phyloP scores from a whole-genome alignment of 2,888 invertebrate species.

The Mesochorus sp. region DNA sequence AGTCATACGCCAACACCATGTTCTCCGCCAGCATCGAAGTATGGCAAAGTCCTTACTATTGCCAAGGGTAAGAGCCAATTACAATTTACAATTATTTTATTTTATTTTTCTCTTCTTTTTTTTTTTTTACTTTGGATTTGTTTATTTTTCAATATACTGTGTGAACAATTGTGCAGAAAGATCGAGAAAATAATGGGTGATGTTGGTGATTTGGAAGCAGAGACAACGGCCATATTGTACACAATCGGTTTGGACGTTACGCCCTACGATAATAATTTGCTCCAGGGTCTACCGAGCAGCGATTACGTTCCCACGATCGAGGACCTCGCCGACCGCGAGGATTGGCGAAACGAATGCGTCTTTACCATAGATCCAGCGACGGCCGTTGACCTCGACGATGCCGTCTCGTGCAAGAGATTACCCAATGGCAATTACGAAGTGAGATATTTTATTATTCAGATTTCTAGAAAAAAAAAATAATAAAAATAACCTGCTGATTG shows the following conservation, averaged over 20 bases:
- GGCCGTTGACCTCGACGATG: slow-evolving; percentile 97
- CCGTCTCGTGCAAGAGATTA: slow-evolving; percentile 90
- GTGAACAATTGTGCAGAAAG: slow-evolving; percentile 77
- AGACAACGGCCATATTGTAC: slow-evolving; percentile 91
- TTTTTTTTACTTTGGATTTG: neutral
- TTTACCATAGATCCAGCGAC: slow-evolving; percentile 97
- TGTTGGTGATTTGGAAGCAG: slow-evolving; percentile 89
- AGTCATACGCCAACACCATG: slow-evolving; percentile 85
- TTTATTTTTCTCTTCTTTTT: no score
- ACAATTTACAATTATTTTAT: neutral
- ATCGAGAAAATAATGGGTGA: slow-evolving; percentile 89
- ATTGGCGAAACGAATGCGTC: slow-evolving; percentile 88
- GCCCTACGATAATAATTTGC: slow-evolving; percentile 87
- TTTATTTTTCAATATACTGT: neutral
- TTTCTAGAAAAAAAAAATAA: no score
- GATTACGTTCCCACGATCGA: slow-evolving; percentile 82
- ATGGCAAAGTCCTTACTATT: slow-evolving; percentile 86
- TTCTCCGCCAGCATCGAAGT: slow-evolving; percentile 88
- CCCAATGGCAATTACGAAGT: slow-evolving; percentile 89
- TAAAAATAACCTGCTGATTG: no score
- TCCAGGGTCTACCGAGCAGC: slow-evolving; percentile 75
- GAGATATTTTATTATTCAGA: slow-evolving; percentile 54
- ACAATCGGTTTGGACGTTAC: slow-evolving; percentile 90
- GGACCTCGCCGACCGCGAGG: slow-evolving; percentile 83
- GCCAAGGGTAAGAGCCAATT: slow-evolving; percentile 82